Evolutionary conservation across 1,140 invertebrate genomes (phyloP), one percentile per base, ranked within the genome.

Genomic region (Anoplolepis gracilipes): DNA sequence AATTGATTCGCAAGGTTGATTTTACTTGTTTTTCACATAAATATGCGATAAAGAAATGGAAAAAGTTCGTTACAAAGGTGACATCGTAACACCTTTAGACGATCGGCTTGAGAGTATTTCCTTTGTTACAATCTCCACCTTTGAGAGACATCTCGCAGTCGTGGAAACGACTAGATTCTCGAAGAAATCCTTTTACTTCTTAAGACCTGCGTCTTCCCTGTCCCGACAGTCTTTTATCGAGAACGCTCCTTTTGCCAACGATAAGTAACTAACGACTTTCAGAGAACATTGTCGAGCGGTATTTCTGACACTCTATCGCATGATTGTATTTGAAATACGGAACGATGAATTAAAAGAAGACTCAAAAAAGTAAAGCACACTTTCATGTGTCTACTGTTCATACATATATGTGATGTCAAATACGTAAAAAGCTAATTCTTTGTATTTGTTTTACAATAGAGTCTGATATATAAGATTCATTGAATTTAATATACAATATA

Each of bases 241-340:
- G 46, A 39, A 46, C 69, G 33, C 25, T 42, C 42, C 13, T 62
- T 49, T 75, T 36, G 39, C 19, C 61, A 25, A 30, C 11, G 76
- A 88, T 88, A 86, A 89, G 84, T 77, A 86, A 85, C 84, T 77
- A 89, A 88, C 77, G 87, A 77, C 70, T 59, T n/a, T 89, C 76
- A 86, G 88, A 88, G 76, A 30, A 81, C n/a, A 36, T 69, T 2
- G 67, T n/a, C 55, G 42, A 39, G 46, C 33, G 78, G 11, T 36
- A 84, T 19, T 62, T 49, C 11, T 59, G 64, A 77, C 84, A 77
- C 64, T 57, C 33, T 82, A 82, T 69, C 62, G 46, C 11, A 25
- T 75, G 59, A 42, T n/a, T 30, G 25, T 59, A 42, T 30, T 73
- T 39, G 22, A 69, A 70, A 70, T 16, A 57, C 49, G 13, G 49